Evolutionary conservation across 2,113 vertebrate species (phyloP).

Genomic region (Cyprinodon tularosa): DNA sequence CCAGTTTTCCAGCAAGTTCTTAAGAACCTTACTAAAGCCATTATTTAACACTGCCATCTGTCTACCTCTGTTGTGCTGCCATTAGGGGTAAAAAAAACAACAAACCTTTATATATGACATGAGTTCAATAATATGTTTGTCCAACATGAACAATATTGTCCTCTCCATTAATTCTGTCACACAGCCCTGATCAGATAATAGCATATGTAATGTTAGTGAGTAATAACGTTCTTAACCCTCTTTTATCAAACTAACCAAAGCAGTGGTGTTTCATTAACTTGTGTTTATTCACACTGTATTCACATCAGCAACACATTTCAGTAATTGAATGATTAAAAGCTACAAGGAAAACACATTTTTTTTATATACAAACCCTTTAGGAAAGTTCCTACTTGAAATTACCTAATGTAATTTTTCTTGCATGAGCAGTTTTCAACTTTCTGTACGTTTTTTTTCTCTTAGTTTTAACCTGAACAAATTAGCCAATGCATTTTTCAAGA

Average conservation of each 20-base stretch:
- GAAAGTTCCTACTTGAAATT: constrained; percentile 29
- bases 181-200: neutral
- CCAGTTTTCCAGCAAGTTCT: too few relatives aligned
- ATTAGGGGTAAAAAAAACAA: neutral
- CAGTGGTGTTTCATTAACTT: neutral
- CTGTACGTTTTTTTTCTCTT: constrained; percentile 29
- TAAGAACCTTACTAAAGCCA: neutral
- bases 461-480: neutral
- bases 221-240: neutral
- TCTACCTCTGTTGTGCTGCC: neutral
- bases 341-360: constrained; percentile 11
- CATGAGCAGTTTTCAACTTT: constrained; percentile 37
- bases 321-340: constrained; percentile 21
- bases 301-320: constrained; percentile 6
- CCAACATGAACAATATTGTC: neutral
- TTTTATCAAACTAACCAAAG: neutral
- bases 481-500: constrained; percentile 21
- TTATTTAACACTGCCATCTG: neutral
- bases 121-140: neutral
- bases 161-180: neutral
- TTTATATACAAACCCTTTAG: constrained; percentile 31
- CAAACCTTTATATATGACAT: neutral
- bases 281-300: constrained; percentile 7
- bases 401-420: constrained; percentile 16
- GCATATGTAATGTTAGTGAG: neutral